These are phyloP conservation scores for Melipona bicolor DNA, from an alignment of 2,888 invertebrate genomes.

Conservation along the genomic window DNA sequence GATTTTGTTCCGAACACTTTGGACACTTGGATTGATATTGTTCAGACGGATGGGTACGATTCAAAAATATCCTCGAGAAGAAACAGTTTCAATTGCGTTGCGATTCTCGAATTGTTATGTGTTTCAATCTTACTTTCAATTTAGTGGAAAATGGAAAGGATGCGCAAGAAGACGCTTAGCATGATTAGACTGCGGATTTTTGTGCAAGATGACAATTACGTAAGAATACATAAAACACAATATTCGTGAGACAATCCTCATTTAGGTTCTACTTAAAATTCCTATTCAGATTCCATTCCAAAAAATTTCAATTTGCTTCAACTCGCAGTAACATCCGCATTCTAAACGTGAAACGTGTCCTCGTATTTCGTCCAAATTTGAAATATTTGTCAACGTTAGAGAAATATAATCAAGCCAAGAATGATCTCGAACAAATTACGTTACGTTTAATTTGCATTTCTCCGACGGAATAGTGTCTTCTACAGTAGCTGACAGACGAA, in stretches of 20 bases:
- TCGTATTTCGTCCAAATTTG: not conserved
- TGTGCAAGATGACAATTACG: too few species aligned
- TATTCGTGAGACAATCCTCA: too few species aligned
- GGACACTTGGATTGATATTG: not conserved
- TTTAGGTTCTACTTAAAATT: too few species aligned
- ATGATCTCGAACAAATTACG: not conserved
- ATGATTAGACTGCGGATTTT: too few species aligned
- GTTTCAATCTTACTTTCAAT: not conserved
- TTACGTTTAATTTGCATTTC: constrained; percentile 12
- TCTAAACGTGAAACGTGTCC: not conserved
- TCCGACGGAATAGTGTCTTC: not conserved
- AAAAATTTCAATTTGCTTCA: too few species aligned
- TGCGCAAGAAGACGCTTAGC: too few species aligned
- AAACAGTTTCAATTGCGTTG: not conserved
- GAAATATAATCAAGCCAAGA: not conserved
- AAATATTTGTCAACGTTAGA: not conserved
- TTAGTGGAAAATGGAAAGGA: not conserved
- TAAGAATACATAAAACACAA: too few species aligned
- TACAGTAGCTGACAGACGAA: not conserved
- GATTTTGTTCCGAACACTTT: not conserved
- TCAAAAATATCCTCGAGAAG: not conserved
- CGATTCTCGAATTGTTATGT: not conserved
- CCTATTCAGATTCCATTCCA: too few species aligned
- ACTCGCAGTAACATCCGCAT: too few species aligned
- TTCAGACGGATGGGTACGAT: not conserved